Percentiles rank a stretch among this genome's conserved stretches.
Conservation (phyloP, 2,797 vertebrate genomes). For the Capromys pilorides region DNA sequence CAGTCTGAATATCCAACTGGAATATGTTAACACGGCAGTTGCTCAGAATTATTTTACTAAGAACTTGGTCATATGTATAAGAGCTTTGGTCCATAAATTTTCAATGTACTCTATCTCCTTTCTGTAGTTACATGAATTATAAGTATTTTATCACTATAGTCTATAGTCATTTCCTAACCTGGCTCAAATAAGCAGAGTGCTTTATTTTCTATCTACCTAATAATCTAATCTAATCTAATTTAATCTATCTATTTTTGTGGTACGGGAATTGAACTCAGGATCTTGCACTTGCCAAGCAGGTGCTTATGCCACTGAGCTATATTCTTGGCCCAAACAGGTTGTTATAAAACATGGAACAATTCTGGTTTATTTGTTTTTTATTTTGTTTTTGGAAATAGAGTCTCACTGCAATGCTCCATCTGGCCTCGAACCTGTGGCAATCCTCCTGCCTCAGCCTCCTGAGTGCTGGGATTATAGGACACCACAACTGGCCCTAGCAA, state of each 20-base stretch:
- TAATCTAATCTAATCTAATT: too few species aligned
- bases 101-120: not conserved
- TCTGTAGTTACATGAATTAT: not conserved
- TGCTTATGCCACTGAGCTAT: too few species aligned
- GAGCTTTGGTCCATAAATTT: not conserved
- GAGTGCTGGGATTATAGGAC: not conserved
- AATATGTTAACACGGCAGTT: not conserved
- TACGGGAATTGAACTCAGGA: too few species aligned
- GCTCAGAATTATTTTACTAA: constrained; percentile 34
- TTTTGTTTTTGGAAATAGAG: not conserved
- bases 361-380: not conserved
- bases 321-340: not conserved
- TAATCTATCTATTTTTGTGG: too few species aligned
- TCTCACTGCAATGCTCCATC: not conserved
- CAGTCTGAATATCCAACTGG: not conserved
- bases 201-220: not conserved
- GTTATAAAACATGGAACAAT: not conserved
- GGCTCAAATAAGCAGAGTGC: not conserved
- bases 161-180: not conserved
- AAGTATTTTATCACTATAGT: constrained; percentile 13
- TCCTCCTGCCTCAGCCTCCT: not conserved
- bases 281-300: too few species aligned
- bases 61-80: not conserved
- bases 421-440: not conserved
- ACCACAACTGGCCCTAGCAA: not conserved